A percentile compares a stretch with the other conserved stretches of the same genome.
Evolutionary conservation across 1,140 invertebrate species (phyloP).

Genomic region (Pinna nobilis): DNA sequence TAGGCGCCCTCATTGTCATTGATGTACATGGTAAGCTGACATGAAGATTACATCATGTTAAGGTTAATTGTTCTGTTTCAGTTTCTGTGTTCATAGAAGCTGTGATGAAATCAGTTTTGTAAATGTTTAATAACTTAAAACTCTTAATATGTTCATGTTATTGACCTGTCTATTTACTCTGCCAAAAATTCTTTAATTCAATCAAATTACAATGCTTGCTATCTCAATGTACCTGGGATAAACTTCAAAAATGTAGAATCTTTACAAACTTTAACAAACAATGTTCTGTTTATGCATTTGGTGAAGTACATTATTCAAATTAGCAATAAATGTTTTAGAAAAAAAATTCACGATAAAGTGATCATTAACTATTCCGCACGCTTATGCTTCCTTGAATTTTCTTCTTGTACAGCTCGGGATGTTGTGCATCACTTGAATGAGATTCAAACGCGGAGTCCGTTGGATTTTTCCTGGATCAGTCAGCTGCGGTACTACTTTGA

Average conservation of each 20-base stretch:
- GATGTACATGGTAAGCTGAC: slow-evolving; percentile 76
- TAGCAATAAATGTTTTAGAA: too few species aligned
- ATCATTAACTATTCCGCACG: too few species aligned
- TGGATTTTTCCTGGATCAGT: slow-evolving; percentile 74
- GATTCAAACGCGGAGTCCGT: slow-evolving; percentile 63
- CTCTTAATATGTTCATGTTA: background rate
- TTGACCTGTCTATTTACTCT: background rate
- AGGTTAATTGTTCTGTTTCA: too few species aligned
- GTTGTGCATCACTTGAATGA: slow-evolving; percentile 78
- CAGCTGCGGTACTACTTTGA: slow-evolving; percentile 75
- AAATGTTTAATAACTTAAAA: background rate
- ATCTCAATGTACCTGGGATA: too few species aligned
- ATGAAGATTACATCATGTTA: too few species aligned
- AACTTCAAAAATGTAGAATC: background rate
- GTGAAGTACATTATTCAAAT: too few species aligned
- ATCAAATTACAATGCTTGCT: too few species aligned
- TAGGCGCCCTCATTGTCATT: slow-evolving; percentile 75
- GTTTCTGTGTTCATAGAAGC: too few species aligned
- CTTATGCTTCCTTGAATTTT: slow-evolving; percentile 18
- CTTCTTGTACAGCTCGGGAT: slow-evolving; percentile 82
- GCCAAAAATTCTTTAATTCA: background rate
- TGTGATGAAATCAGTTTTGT: too few species aligned
- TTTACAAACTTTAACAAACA: background rate
- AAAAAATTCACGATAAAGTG: too few species aligned
- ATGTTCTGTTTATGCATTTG: background rate